Percentiles rank a stretch among this genome's conserved stretches.
phyloP scores from a whole-genome alignment of 2,888 invertebrate genomes.

The Macrophya alboannulata region DNA sequence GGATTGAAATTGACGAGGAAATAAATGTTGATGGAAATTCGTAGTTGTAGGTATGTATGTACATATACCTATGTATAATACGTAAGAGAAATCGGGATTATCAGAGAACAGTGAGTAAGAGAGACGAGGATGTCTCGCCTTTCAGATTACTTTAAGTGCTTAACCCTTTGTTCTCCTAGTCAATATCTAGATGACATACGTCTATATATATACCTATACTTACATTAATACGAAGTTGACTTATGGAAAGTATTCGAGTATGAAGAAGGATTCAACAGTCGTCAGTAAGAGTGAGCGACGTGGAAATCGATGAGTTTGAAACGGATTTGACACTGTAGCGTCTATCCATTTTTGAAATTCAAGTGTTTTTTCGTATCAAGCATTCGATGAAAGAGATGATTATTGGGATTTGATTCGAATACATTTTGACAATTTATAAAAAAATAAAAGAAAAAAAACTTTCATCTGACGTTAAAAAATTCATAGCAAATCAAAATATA shows the following conservation, averaged over 20 bases:
- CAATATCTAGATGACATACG: not conserved
- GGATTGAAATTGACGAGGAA: conserved; percentile 34
- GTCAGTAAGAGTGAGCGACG: not conserved
- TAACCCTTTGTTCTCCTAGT: conserved; percentile 17
- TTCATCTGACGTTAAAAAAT: no score
- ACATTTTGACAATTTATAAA: no score
- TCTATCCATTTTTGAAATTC: not conserved
- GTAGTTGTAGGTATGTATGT: not conserved
- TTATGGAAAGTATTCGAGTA: not conserved
- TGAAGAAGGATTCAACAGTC: not conserved
- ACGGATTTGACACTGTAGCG: not conserved
- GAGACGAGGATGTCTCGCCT: conserved; percentile 31
- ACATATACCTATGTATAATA: no score
- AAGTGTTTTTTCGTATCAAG: not conserved
- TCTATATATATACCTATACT: not conserved
- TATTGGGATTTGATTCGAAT: not conserved
- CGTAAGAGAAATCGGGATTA: conserved; percentile 17
- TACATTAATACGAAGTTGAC: no score
- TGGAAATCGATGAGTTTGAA: conserved; percentile 1
- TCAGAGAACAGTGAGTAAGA: not conserved
- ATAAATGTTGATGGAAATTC: conserved; percentile 38
- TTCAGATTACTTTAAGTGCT: conserved; percentile 19
- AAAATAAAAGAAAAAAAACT: no score
- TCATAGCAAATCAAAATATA: no score
- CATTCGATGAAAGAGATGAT: not conserved